phyloP scores from a whole-genome alignment of 2,797 vertebrate genomes.

The Urosaurus nigricauda region DNA sequence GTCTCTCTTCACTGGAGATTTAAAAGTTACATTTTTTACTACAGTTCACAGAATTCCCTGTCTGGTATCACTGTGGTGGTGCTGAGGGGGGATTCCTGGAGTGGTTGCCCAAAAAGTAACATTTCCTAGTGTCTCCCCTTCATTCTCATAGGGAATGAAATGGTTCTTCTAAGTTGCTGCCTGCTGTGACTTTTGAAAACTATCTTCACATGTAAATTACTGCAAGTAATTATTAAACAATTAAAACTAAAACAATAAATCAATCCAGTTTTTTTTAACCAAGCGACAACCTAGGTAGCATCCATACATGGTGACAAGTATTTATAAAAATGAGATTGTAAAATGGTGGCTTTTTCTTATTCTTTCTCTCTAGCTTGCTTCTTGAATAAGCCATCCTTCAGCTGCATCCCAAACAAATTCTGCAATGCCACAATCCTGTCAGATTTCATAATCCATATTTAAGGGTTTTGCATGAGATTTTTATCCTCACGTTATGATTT shows the following conservation, averaged over 20 bases:
- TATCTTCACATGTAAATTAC: too few relatives aligned
- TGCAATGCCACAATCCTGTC: not conserved
- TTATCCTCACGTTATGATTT: not conserved
- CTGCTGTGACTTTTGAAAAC: not conserved
- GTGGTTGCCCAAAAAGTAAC: too few relatives aligned
- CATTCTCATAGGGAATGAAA: not conserved
- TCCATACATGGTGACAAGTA: too few relatives aligned
- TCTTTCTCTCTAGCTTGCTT: not conserved
- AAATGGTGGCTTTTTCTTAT: not conserved
- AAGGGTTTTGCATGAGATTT: not conserved
- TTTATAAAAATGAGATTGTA: not conserved
- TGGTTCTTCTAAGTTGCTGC: not conserved
- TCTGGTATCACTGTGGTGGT: too few relatives aligned
- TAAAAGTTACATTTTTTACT: too few relatives aligned
- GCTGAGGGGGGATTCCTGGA: too few relatives aligned
- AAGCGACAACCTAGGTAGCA: not conserved
- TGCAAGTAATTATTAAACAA: not conserved
- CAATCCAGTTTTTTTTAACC: not conserved
- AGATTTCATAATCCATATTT: not conserved
- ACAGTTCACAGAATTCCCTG: too few relatives aligned
- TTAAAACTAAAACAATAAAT: not conserved
- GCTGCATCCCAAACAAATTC: constrained; percentile 1
- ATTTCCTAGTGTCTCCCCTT: not conserved
- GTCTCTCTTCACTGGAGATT: too few relatives aligned
- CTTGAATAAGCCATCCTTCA: constrained; percentile 21